Percentiles rank a stretch among this genome's conserved stretches.
phyloP scores from a whole-genome alignment of 2,113 vertebrate species.

The Camelus bactrianus region DNA sequence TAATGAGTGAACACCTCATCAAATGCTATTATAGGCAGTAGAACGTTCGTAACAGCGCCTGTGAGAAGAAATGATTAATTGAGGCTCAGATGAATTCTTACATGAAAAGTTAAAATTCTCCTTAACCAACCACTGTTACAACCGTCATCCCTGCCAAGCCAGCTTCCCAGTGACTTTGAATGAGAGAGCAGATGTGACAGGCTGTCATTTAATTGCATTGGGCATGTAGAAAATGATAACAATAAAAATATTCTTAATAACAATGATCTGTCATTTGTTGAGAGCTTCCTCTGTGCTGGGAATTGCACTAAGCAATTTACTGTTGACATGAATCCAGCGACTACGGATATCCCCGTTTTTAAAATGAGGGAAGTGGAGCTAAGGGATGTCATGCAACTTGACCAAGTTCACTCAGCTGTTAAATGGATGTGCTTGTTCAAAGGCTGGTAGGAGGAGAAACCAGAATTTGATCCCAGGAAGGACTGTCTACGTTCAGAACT shows the following conservation, averaged over 20 bases:
- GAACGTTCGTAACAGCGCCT: neutral
- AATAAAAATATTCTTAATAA: too few species aligned
- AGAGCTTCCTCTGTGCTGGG: accelerated
- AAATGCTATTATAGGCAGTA: too few species aligned
- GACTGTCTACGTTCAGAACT: accelerated
- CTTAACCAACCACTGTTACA: accelerated
- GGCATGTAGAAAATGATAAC: neutral
- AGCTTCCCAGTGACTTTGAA: neutral
- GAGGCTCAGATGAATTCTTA: neutral
- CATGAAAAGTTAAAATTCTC: accelerated
- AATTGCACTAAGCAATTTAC: too few species aligned
- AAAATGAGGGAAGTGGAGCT: too few species aligned
- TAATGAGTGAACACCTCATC: neutral
- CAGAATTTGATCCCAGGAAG: neutral
- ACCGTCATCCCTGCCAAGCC: accelerated
- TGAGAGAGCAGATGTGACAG: neutral
- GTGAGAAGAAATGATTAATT: neutral
- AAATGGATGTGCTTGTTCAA: neutral
- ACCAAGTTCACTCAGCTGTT: too few species aligned
- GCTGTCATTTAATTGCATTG: neutral
- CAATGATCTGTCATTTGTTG: too few species aligned
- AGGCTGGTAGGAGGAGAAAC: neutral
- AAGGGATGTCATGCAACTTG: accelerated
- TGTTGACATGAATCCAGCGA: neutral
- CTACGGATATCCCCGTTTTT: neutral